phyloP scores from a whole-genome alignment of 2,113 vertebrate species.

The Parus major region DNA sequence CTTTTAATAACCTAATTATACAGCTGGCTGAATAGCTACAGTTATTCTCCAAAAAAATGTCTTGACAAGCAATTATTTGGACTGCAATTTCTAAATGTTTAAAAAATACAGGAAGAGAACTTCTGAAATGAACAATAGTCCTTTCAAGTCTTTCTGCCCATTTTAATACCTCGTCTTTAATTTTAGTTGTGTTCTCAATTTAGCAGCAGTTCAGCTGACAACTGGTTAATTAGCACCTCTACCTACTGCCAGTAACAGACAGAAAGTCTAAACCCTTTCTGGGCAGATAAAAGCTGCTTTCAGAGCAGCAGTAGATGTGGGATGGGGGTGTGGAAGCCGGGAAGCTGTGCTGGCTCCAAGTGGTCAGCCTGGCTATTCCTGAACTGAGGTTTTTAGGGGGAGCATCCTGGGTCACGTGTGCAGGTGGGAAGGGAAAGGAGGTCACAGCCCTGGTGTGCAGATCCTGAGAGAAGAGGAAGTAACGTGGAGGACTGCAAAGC shows the following conservation, averaged over 20 bases:
- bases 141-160: neutral
- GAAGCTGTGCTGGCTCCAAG: neutral
- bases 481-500: neutral
- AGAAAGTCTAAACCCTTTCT: neutral
- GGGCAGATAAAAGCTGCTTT: neutral
- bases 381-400: neutral
- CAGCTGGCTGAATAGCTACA: constrained; percentile 7
- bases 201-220: neutral
- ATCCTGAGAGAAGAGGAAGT: neutral
- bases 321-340: neutral
- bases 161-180: neutral
- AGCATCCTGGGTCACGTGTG: neutral
- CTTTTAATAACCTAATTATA: constrained; percentile 42
- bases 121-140: neutral
- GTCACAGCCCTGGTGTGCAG: neutral
- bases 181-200: neutral
- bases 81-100: constrained; percentile 14
- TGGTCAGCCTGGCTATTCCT: neutral
- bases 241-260: neutral
- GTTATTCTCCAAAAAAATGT: neutral
- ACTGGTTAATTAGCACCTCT: neutral
- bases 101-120: constrained; percentile 22
- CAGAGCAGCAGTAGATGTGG: neutral
- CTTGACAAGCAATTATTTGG: constrained; percentile 48
- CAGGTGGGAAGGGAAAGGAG: neutral